Evolutionary conservation across 1,140 invertebrate species (phyloP), one percentile per base, ranked within the genome.

Genomic region (Drosophila kanapiae): DNA sequence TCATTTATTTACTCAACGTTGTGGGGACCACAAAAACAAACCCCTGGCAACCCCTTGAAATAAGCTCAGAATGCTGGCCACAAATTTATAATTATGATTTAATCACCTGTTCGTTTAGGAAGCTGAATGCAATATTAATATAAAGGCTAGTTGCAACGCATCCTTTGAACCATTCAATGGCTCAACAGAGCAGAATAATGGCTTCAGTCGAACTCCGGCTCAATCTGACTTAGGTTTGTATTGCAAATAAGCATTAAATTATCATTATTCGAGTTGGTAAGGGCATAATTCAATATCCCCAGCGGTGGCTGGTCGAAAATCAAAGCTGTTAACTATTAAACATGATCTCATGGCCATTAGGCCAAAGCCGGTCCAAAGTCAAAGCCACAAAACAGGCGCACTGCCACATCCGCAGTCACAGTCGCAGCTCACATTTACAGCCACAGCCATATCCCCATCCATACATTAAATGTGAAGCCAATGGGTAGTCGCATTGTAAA

Each of bases 401-500:
- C 27, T 16, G 35, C 53, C 53, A 31, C 61, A 40, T 37, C n/a
- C 53, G 53, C 8, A 54, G 51, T 37, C 33, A 14, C 6, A 37
- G 51, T 16, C 37, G 33, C 7, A 23, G 56, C 10, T 23, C 58
- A 33, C 42, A 43, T 14, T 11, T 18, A 14, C n/a, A 27, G 13
- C 18, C 60, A 62, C 23, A 38, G 6, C 8, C 48, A 31, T 23
- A 61, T 61, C 33, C 18, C 11, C 33, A 10, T 54, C n/a, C 37
- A 47, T 59, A 62, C 40, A 51, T 74, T 48, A 75, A 74, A 54
- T 62, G 49, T n/a, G 47, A 47, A 54, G 35, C 48, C 70, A 53
- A 48, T 57, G 49, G 49, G 10, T 38, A 63, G 48, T 59, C 51
- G 77, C 48, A 77, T 75, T 86, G 82, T 81, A 78, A 85, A 85